These are phyloP conservation scores for Phaethornis superciliosus DNA, from an alignment of 2,113 vertebrate species.

Conservation along the genomic window DNA sequence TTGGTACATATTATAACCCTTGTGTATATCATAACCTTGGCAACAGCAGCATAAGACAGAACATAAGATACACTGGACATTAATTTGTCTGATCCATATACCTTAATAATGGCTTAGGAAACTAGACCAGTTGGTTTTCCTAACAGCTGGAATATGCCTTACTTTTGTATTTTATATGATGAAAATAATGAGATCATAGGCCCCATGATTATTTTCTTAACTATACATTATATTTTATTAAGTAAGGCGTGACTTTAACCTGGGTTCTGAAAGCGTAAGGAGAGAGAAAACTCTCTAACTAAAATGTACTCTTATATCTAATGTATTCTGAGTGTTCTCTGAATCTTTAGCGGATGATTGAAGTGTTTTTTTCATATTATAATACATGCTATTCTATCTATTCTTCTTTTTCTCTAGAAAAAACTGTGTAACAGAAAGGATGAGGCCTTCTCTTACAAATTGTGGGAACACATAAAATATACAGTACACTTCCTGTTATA, in stretches of 20 bases:
- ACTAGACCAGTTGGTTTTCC: neutral
- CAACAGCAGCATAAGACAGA: neutral
- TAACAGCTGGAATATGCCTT: neutral
- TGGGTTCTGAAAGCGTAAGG: neutral
- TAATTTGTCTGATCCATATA: neutral
- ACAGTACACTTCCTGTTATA: slow-evolving; percentile 63
- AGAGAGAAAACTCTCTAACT: neutral
- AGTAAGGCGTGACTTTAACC: neutral
- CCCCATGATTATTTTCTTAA: neutral
- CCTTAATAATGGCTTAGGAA: neutral
- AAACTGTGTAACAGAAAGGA: slow-evolving; percentile 58
- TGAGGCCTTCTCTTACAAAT: slow-evolving; percentile 50
- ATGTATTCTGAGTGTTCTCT: neutral
- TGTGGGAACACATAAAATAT: slow-evolving; percentile 68
- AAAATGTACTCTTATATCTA: neutral
- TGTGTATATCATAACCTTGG: neutral
- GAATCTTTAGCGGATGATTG: neutral
- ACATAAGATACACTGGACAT: neutral
- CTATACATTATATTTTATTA: neutral
- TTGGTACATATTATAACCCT: neutral
- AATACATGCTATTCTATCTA: neutral
- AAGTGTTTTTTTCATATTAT: neutral
- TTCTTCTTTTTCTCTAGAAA: slow-evolving; percentile 1
- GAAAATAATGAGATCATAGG: neutral
- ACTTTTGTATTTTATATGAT: neutral